Base-by-base conservation (phyloP, 1,140 invertebrate genomes). In the Magallana ariakensis region DNA sequence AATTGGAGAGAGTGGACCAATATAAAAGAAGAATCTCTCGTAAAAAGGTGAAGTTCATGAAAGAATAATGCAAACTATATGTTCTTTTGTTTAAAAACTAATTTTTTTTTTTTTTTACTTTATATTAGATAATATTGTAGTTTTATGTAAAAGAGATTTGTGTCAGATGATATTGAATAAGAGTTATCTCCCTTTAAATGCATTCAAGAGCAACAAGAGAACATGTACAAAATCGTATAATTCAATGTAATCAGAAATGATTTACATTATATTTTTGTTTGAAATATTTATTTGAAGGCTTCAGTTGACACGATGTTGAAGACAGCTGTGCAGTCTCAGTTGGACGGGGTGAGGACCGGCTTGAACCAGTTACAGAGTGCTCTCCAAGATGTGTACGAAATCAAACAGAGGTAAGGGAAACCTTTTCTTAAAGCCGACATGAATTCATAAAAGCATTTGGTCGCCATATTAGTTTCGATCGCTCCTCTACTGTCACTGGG, bases 251-350 rank as follows among this genome's bases (percentile, higher is more conserved):
- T 46, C 33, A 46, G 33, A 46, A 46, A 46, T 46, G 33, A 46
- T 46, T 46, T 46, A 46, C 33, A 46, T 46, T 46, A 46, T 46
- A 46, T 5, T n/a, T 62, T n/a, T 5, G 16, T 19, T 26, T 26
- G 57, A 13, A 9, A 81, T 16, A 19, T 85, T 75, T 86, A 80
- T 87, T 91, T 98, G 89, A 97, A 99, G 95, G 97, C 98, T 0
- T 99, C 98, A 8, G 98, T 99, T 46, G 99, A 99, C 95, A 98
- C 98, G 15, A 97, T 99, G 96, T 94, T 99, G 19, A 99, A 99
- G 95, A 99, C 98, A n/a, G 98, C 98, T 8, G 98, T 99, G 95
- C 98, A 99, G 95, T 98, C 98, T 92, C 98, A 99, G 95, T 94
- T 99, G 60, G 99, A 99, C 95, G 98, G 98, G 0, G 98, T 99